These are phyloP conservation scores for Melanotus villosus DNA, from an alignment of 2,888 invertebrate species.

Conservation along the genomic window DNA sequence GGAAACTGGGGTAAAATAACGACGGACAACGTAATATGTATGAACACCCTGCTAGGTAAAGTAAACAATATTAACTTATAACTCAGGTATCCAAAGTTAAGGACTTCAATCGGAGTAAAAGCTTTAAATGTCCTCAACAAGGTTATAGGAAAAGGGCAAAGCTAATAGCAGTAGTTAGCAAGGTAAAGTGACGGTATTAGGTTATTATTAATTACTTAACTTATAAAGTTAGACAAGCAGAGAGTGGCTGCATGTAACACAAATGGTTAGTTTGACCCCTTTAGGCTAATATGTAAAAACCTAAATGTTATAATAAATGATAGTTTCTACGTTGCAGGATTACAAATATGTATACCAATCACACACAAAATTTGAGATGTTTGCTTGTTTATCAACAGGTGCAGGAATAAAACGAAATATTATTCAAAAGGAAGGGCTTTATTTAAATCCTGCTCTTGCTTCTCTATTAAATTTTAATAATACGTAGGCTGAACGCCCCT, in stretches of 20 bases:
- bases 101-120: slow-evolving; percentile 1
- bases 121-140: background rate
- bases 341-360: no score
- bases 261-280: background rate
- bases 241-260: background rate
- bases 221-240: slow-evolving; percentile 8
- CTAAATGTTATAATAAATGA: no score
- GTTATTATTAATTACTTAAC: slow-evolving; percentile 27
- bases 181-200: background rate
- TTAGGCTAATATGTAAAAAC: slow-evolving; percentile 1
- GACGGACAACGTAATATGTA: background rate
- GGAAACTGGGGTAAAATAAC: no score
- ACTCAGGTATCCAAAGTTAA: background rate
- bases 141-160: slow-evolving; percentile 9
- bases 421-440: no score
- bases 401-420: no score
- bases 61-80: background rate
- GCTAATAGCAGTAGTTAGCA: slow-evolving; percentile 22
- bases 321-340: no score
- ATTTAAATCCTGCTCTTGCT: no score
- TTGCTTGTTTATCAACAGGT: no score
- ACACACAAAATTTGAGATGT: no score
- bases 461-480: no score
- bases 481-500: no score
- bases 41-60: background rate